Evolutionary conservation across 2,113 vertebrate genomes (phyloP).

Genomic region (Coptodon rendalli): DNA sequence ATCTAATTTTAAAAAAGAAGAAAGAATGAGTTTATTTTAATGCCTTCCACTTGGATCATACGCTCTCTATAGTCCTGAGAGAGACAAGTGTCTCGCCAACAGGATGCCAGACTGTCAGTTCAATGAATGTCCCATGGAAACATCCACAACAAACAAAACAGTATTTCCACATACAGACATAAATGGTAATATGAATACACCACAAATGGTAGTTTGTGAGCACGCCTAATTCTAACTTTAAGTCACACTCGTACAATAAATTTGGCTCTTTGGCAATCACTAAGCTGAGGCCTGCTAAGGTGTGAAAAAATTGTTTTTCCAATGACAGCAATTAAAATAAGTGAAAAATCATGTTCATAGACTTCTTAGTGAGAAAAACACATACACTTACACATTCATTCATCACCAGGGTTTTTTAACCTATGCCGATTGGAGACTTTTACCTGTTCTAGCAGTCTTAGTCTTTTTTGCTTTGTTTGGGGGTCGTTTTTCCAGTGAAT

Average conservation of each 20-base stretch:
- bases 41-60: background rate
- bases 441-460: background rate
- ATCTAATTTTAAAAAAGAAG: background rate
- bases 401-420: background rate
- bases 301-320: background rate
- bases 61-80: background rate
- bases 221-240: background rate
- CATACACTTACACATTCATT: background rate
- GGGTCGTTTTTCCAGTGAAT: background rate
- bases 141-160: conserved; percentile 23
- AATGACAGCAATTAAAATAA: background rate
- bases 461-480: background rate
- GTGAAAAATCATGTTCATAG: background rate
- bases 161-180: background rate
- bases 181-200: background rate
- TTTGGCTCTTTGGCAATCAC: background rate
- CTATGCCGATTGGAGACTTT: background rate
- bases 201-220: background rate
- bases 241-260: background rate
- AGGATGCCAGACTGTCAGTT: conserved; percentile 37
- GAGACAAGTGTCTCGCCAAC: conserved; percentile 28
- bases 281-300: background rate
- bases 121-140: background rate
- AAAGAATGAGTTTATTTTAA: background rate
- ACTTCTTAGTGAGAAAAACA: background rate